Base-by-base conservation (phyloP, 2,888 invertebrate species). In the Anagyrus pseudococci region DNA sequence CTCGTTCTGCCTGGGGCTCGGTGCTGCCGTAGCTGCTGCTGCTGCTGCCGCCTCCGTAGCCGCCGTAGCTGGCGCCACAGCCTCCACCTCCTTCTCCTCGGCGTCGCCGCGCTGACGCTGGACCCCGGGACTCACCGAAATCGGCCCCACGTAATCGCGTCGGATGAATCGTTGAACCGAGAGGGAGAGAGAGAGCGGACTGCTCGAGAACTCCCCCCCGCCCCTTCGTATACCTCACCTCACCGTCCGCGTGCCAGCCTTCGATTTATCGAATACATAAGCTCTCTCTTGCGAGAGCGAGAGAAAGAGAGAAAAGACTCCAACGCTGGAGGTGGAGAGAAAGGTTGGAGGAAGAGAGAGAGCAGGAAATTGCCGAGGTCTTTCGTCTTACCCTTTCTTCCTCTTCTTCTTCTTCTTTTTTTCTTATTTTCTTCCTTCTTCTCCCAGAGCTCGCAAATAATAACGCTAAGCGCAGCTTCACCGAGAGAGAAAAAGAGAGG, bases 91-190 rank as follows among this genome's bases (percentile, higher is more conserved):
- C 40, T 49, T 33, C 47, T 40, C 26, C 7, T 6, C 33, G 7
- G 33, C 7, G 7, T 33, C 33, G 33, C 7, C 3, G n/a, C 7
- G 17, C 2, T 7, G 4, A 8, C 4, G 33, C 13, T 2, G 33
- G 33, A 15, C 3, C 13, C 2, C 13, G 47, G 33, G 33, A 10
- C 33, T 37, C 33, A 15, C 33, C 33, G 15, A 37, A 37, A 37
- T 37, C 33, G 52, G 37, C 52, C 40, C 37, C 52, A 37, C 50
- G 62, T 58, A 63, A 63, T 63, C 63, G 63, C 55, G 63, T 19
- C 48, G 53, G 54, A 53, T 54, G 62, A 62, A 62, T 62, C 62
- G 62, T 58, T 58, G 62, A 62, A 58, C 62, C 62, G 47, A 44
- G 40, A 19, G 17, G n/a, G 40, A n/a, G 41, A 33, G 29, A n/a